Percentiles rank a stretch among this genome's conserved stretches.
Evolutionary conservation across 2,113 vertebrate genomes (phyloP).

Genomic region (Pseudorasbora parva): DNA sequence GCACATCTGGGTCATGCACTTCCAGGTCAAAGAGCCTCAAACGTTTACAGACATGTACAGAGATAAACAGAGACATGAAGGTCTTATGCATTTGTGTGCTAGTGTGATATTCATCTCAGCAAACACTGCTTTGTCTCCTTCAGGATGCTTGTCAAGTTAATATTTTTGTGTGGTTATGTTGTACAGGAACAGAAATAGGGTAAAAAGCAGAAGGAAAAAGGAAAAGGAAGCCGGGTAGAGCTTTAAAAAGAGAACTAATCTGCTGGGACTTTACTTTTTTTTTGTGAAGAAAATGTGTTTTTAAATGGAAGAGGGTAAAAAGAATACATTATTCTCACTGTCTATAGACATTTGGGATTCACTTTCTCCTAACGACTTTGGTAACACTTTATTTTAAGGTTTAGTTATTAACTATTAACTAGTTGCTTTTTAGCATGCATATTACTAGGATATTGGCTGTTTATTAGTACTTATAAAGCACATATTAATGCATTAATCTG

Average conservation of each 20-base stretch:
- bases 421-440: too few relatives aligned
- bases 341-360: not conserved
- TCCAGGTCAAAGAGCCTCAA: slow-evolving; percentile 18
- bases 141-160: not conserved
- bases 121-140: not conserved
- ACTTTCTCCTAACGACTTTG: not conserved
- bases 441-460: too few relatives aligned
- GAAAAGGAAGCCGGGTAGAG: not conserved
- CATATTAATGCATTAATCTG: too few relatives aligned
- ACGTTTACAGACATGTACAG: not conserved
- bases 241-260: not conserved
- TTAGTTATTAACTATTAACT: too few relatives aligned
- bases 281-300: not conserved
- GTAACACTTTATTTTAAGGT: too few relatives aligned
- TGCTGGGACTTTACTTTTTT: not conserved
- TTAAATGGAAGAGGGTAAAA: not conserved
- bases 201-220: not conserved
- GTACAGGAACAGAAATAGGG: not conserved
- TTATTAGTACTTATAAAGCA: too few relatives aligned
- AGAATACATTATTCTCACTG: not conserved
- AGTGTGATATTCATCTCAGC: not conserved
- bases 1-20: slow-evolving; percentile 62
- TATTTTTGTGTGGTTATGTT: not conserved
- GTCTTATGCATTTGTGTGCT: not conserved
- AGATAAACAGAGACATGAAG: slow-evolving; percentile 18